Evolutionary conservation across 2,888 invertebrate species (phyloP).

Genomic region (Pinctada fucata): DNA sequence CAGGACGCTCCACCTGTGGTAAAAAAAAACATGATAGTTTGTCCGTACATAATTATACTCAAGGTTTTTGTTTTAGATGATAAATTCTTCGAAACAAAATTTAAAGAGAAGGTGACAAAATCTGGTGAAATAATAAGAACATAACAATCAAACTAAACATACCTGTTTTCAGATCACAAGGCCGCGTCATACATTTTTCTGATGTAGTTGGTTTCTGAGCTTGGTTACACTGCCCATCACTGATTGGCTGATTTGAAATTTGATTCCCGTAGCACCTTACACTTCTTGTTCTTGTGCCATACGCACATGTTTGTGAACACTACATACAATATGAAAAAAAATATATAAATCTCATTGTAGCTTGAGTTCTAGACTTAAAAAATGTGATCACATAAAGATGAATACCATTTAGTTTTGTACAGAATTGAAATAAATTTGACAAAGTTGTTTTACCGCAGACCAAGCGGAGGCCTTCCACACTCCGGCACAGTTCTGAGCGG

Average conservation of each 20-base stretch:
- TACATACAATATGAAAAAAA: conserved; percentile 30
- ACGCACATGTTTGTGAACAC: conserved; percentile 64
- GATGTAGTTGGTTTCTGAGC: conserved; percentile 50
- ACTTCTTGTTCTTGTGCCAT: conserved; percentile 53
- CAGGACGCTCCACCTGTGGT: conserved; percentile 47
- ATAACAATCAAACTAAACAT: background rate
- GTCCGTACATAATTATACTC: too few relatives aligned
- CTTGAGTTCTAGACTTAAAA: too few relatives aligned
- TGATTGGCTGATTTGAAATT: conserved; percentile 32
- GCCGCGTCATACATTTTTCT: conserved; percentile 53
- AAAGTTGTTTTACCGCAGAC: conserved; percentile 51
- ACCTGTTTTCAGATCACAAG: conserved; percentile 49
- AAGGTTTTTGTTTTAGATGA: too few relatives aligned
- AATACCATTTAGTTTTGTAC: too few relatives aligned
- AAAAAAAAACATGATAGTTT: background rate
- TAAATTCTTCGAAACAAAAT: too few relatives aligned
- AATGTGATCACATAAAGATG: too few relatives aligned
- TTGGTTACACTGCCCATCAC: conserved; percentile 45
- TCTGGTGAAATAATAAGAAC: background rate
- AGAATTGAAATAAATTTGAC: background rate
- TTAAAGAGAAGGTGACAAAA: too few relatives aligned
- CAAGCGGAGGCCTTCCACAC: conserved; percentile 57
- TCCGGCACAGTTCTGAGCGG: conserved; percentile 52
- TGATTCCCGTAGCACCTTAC: conserved; percentile 54
- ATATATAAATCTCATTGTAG: background rate